Base-by-base conservation (phyloP, 1,140 invertebrate species). In the Cephus cinctus region DNA sequence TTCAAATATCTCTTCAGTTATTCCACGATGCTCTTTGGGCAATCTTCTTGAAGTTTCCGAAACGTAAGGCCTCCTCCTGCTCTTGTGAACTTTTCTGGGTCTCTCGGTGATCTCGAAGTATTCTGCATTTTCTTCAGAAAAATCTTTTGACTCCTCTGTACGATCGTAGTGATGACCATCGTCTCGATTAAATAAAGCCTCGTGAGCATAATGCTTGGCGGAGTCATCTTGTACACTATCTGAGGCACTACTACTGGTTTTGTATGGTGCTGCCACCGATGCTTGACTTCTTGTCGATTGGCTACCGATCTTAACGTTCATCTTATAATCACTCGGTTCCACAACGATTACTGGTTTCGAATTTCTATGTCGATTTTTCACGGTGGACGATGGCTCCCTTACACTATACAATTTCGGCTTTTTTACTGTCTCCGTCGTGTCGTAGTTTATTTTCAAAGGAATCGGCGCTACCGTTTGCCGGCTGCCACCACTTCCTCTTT, bases 1-100 rank as follows among this genome's bases (percentile, higher is more conserved):
- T 8, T 75, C 61, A 12, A 31, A 31, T 8, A 43, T 43, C 2
- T 64, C 56, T 1, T 64, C 52, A 1, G 25, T 4, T 55, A 57
- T 2, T n/a, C 60, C 54, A 4, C 67, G 50, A 48, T 75, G 71
- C 36, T 76, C 73, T 31, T 76, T 77, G 0, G 59, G 64, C 0
- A 69, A 38, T 20, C 59, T 65, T 35, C 60, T 66, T 0, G 63
- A 56, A 0, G 22, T 38, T 16, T 65, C 63, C 0, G 35, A 35
- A 11, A 44, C 39, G 11, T 55, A 52, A 0, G 69, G 73, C 38
- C 67, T 54, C 52, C 61, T 63, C 41, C 66, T 50, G 22, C 2
- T 64, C 19, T 76, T 75, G 1, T 68, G 59, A 6, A 63, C 8
- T 44, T 61, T 62, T 36, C 53, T 58, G 0, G 69, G 60, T 32